These are phyloP conservation scores for Theristicus caerulescens DNA, from an alignment of 2,113 vertebrate genomes.

Conservation along the genomic window DNA sequence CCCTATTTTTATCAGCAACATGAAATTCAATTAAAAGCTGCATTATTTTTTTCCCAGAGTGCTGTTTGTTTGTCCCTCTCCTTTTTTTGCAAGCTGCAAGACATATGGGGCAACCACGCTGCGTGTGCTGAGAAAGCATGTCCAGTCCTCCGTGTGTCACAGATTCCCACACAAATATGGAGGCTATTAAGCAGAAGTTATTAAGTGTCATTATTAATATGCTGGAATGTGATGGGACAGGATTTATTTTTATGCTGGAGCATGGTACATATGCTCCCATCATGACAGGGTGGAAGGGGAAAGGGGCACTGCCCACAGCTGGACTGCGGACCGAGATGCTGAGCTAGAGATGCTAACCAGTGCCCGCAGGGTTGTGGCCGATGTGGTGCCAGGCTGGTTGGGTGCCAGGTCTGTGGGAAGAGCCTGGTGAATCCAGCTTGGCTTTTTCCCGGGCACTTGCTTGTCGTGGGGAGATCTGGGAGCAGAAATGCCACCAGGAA, in stretches of 20 bases:
- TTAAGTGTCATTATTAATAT: constrained; percentile 63
- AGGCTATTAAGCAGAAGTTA: constrained; percentile 42
- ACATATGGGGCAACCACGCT: constrained; percentile 25
- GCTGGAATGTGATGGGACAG: constrained; percentile 24
- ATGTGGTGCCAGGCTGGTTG: background rate
- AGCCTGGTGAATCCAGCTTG: background rate
- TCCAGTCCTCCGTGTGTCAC: constrained; percentile 44
- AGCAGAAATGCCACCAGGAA: background rate
- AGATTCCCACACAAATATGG: constrained; percentile 63
- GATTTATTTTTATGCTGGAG: constrained; percentile 61
- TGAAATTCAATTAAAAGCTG: background rate
- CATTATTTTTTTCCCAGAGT: background rate
- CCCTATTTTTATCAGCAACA: background rate
- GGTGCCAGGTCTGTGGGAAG: background rate
- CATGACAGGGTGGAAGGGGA: background rate
- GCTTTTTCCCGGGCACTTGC: background rate
- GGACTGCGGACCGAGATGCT: background rate
- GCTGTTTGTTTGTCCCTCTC: background rate
- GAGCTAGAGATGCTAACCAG: background rate
- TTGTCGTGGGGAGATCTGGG: background rate
- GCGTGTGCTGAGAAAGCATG: background rate
- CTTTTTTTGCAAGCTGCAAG: background rate
- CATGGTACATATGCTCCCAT: background rate
- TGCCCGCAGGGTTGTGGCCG: accelerated
- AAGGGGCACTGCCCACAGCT: background rate